Evolutionary conservation across 1,140 invertebrate species (phyloP), one percentile per base, ranked within the genome.

Genomic region (Temnothorax nylanderi): DNA sequence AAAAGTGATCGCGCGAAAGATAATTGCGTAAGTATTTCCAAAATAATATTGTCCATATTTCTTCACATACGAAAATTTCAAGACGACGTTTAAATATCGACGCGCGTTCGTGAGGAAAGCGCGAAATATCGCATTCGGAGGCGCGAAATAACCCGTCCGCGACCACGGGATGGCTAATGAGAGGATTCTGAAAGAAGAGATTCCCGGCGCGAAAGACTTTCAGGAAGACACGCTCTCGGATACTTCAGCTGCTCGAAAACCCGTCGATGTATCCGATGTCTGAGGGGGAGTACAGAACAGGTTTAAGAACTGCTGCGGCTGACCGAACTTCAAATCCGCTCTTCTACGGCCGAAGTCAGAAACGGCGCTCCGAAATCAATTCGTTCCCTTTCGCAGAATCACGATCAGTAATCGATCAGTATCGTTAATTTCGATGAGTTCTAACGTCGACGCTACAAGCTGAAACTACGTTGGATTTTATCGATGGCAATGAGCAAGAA

Each of bases 321-420:
- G 81, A 86, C 89, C 89, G 89, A 89, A 85, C 86, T 90, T 90
- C 84, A 90, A 90, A 90, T 90, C 89, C 69, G 88, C 62, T 90
- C 89, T 87, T 85, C 72, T 67, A 54, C 87, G 77, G 60, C 67
- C 56, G 75, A 62, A 51, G 71, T 81, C 77, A 77, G 86, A 87
- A 82, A 82, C 71, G 47, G 62, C 37, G 82, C 54, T 60, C 76
- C 26, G 65, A 62, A 85, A 78, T 85, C 87, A 44, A 72, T 69
- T 75, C 49, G 16, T 11, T 47, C 44, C 34, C 54, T 37, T 16
- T 60, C 7, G 67, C 34, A 32, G 71, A 10, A 3, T 18, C 51
- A 11, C 54, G n/a, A 21, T 62, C n/a, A 44, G 8, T 5, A 62
- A 62, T 74, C 18, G 10, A 44, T n/a, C 26, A 41, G n/a, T 34